Base-by-base conservation (phyloP, 2,113 vertebrate species). In the Halichoeres trimaculatus region DNA sequence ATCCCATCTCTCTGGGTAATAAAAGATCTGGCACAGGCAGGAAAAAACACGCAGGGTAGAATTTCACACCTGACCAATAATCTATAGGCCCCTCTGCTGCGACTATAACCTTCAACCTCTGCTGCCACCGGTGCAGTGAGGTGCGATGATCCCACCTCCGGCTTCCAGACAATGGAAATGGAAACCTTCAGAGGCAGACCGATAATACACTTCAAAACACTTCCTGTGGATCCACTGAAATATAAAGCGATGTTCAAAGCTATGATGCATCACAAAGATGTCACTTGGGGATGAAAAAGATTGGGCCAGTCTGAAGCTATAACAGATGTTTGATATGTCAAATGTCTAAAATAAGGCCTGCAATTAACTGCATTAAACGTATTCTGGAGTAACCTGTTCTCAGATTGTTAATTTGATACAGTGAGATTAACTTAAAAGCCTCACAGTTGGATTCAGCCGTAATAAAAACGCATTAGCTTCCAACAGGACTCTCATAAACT, bases 161-260 rank as follows among this genome's bases (percentile, higher is more conserved):
- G 90, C 88, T 88, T 75, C 65, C 17, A 88, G 81, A 90, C 91
- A 91, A 91, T 89, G 79, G 89, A 89, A 83, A 83, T 87, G 88
- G 83, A 91, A 88, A 89, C 85, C 87, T 88, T 92, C 86, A 78
- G 70, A 80, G 85, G 80, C 89, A 74, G 85, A 88, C 89, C 86
- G 87, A 90, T 90, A 92, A 93, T 89, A 91, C 78, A 93, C 91
- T 93, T 93, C 92, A 94, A 93, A 93, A 91, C 87, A 69, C 88
- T 92, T 90, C 90, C 89, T 69, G 73, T 62, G 69, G 80, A 85
- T 80, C 90, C 89, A 77, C 83, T 91, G 92, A 90, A 86, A 90
- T 57, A 64, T 79, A 84, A 90, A 91, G 83, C 81, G 78, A 76
- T 82, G 90, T 89, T 81, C 75, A 88, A 19, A 83, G 71, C 77